phyloP scores from a whole-genome alignment of 2,888 invertebrate genomes.

The Eumerus sabulonum region DNA sequence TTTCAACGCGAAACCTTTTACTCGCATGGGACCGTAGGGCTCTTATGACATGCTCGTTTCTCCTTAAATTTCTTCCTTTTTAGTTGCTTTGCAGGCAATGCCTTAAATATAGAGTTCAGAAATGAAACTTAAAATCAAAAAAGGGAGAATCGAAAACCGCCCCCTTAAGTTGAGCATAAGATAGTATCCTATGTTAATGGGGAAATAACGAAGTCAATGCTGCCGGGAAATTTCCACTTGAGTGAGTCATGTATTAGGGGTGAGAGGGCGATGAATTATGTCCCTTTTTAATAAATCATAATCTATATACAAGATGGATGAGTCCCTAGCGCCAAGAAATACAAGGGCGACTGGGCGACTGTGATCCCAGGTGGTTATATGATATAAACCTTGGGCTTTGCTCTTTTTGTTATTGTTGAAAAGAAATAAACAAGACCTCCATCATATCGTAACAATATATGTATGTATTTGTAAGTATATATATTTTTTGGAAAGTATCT shows the following conservation, averaged over 20 bases:
- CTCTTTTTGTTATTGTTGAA: background rate
- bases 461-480: no score
- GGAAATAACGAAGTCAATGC: slow-evolving; percentile 27
- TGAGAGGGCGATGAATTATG: slow-evolving; percentile 34
- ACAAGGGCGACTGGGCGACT: background rate
- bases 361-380: background rate
- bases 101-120: background rate
- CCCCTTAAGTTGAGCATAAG: background rate
- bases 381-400: background rate
- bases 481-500: no score
- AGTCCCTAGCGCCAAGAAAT: slow-evolving; percentile 7
- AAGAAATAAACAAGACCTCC: background rate
- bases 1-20: no score
- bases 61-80: no score
- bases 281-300: slow-evolving; percentile 51
- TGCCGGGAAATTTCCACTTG: slow-evolving; percentile 38
- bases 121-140: slow-evolving; percentile 24
- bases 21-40: no score
- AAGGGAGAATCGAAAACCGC: slow-evolving; percentile 1
- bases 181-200: slow-evolving; percentile 45
- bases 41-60: background rate
- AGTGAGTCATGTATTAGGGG: slow-evolving; percentile 34
- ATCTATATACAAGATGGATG: slow-evolving; percentile 15
- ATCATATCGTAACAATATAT: no score
- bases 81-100: no score